Conservation (phyloP, 2,797 vertebrate species). For the Ciconia nigra region DNA sequence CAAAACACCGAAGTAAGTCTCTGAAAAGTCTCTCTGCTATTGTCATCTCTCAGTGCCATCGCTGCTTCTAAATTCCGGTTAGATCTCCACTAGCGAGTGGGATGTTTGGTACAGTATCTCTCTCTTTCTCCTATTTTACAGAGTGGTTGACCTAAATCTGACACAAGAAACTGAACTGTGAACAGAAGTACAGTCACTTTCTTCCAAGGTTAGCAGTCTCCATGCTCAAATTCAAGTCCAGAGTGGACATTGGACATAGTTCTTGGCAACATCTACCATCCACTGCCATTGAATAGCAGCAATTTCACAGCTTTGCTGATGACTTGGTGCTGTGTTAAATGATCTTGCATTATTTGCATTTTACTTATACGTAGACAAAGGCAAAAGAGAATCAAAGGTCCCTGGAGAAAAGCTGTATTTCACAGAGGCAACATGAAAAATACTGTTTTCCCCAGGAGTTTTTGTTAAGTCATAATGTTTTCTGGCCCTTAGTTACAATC, state of each 20-base stretch:
- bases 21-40: not conserved
- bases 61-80: not conserved
- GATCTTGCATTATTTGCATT: not conserved
- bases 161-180: not conserved
- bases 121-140: not conserved
- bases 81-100: not conserved
- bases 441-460: not conserved
- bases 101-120: not conserved
- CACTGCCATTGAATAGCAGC: not conserved
- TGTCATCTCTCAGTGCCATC: not conserved
- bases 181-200: not conserved
- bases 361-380: not conserved
- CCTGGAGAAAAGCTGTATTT: not conserved
- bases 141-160: not conserved
- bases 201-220: not conserved
- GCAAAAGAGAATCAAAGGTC: not conserved
- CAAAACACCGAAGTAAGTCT: not conserved
- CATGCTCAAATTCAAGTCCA: not conserved
- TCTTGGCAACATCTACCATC: not conserved
- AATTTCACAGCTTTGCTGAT: not conserved
- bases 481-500: not conserved
- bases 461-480: not conserved
- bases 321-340: not conserved
- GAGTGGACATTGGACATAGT: not conserved
- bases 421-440: not conserved